phyloP scores from a whole-genome alignment of 2,797 vertebrate genomes.

The Ispidina picta region DNA sequence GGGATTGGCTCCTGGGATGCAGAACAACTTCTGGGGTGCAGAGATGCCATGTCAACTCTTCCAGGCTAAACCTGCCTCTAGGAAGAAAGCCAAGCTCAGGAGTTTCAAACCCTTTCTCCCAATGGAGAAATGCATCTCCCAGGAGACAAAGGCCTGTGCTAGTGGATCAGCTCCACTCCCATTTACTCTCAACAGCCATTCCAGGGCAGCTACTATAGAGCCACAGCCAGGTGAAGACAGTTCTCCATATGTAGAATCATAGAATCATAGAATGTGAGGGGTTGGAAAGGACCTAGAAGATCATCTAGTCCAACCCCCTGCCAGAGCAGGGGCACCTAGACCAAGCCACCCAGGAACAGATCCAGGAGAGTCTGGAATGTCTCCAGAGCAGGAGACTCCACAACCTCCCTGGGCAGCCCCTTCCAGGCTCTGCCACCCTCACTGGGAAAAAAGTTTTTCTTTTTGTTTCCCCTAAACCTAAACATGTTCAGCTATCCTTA shows the following conservation, averaged over 20 bases:
- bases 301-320: no score
- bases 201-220: not conserved
- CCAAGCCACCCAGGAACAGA: no score
- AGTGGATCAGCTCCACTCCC: not conserved
- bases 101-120: not conserved
- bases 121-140: rapidly evolving
- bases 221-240: not conserved
- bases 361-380: no score
- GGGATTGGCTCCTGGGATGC: not conserved
- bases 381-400: no score
- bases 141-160: not conserved
- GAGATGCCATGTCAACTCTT: not conserved
- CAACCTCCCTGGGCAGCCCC: no score
- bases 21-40: not conserved
- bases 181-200: not conserved
- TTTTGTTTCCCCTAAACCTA: no score
- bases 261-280: no score
- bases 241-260: not conserved
- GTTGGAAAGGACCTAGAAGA: no score
- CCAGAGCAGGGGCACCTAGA: no score
- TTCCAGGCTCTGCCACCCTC: no score
- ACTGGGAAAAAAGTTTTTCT: no score
- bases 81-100: not conserved
- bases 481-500: not conserved
- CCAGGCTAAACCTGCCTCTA: not conserved